Base-by-base conservation (phyloP, 2,113 vertebrate species). In the Anas platyrhynchos region DNA sequence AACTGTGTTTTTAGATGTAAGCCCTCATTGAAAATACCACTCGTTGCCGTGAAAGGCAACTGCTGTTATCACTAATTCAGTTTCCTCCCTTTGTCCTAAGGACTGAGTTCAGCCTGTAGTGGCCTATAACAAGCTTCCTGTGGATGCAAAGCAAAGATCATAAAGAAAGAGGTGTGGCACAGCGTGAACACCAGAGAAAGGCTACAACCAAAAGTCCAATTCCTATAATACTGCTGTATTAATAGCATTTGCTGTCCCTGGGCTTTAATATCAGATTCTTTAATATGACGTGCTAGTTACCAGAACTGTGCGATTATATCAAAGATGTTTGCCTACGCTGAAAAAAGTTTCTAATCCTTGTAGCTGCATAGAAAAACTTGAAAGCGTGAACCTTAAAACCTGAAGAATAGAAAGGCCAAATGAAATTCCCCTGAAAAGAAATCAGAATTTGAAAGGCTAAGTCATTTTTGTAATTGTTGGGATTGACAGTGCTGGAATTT, bases 341-440 rank as follows among this genome's bases (percentile, higher is more conserved):
- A 63, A 83, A 81, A 63, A 44, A 20, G 23, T 52, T 90, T 59
- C 63, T 94, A 54, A 74, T 93, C 83, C 74, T 75, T 82, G 86
- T 59, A 72, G 62, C 63, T 78, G 15, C 32, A n/a, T 3, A 78
- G 83, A 62, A 92, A 86, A 92, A 61, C 82, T 55, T 73, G 54
- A 85, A 87, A 63, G 79, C 36, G 25, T 66, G 48, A 94, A 55
- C 18, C 31, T 67, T 43, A 83, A 44, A 69, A 87, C 63, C 50
- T 79, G 41, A 77, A 63, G 44, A 68, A 59, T 26, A 73, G 38
- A 78, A 90, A 67, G 38, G 27, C 27, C 41, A 82, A 73, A 74
- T 82, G 38, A 95, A 86, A 32, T 76, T 67, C 89, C 32, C 76
- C 54, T 89, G 62, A 75, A 86, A 88, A 88, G 46, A 94, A 84